phyloP scores from a whole-genome alignment of 1,140 invertebrate species.

The Zaprionus ghesquierei region DNA sequence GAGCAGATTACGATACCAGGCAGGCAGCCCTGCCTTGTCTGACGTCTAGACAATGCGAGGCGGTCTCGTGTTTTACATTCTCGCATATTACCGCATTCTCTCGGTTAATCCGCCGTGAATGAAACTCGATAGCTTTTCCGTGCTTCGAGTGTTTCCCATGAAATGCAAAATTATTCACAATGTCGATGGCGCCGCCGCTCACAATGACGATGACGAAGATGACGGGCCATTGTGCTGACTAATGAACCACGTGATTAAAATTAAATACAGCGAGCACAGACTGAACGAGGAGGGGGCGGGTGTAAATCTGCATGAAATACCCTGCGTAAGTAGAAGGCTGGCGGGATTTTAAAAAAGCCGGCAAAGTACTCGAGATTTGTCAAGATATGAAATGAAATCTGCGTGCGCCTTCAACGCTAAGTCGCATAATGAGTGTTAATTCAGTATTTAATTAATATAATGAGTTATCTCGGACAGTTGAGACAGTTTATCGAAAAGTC shows the following conservation, averaged over 20 bases:
- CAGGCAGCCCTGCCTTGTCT: neutral
- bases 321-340: neutral
- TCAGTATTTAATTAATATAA: conserved; percentile 27
- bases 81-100: neutral
- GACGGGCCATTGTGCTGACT: conserved; percentile 23
- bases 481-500: conserved; percentile 9
- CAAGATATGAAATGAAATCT: neutral
- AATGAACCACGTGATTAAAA: conserved; percentile 69
- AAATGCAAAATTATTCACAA: neutral
- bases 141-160: conserved; percentile 1
- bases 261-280: conserved; percentile 25
- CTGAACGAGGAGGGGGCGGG: conserved; percentile 5
- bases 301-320: neutral
- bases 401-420: neutral
- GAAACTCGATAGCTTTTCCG: conserved; percentile 17
- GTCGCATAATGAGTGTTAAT: conserved; percentile 20
- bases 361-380: conserved; percentile 1
- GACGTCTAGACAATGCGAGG: neutral
- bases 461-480: conserved; percentile 12
- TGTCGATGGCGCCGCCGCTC: neutral
- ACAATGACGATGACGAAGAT: neutral
- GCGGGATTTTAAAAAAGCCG: neutral
- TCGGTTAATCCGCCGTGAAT: conserved; percentile 1
- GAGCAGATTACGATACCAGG: neutral
- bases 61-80: neutral